phyloP scores from a whole-genome alignment of 2,113 vertebrate species.

The Neofelis nebulosa region DNA sequence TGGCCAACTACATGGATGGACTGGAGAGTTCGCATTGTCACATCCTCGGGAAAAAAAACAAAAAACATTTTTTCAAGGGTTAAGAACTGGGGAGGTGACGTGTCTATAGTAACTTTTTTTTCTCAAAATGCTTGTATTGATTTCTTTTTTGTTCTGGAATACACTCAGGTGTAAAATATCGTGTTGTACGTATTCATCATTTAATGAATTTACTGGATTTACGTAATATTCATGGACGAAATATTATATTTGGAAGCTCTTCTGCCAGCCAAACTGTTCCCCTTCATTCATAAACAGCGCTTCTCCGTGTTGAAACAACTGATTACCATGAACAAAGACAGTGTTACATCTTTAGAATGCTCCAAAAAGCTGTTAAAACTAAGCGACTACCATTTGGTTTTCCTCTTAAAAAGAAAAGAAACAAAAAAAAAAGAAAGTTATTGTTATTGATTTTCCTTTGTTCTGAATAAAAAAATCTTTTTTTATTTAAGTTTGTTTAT shows the following conservation, averaged over 20 bases:
- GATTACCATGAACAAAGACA: constrained; percentile 80
- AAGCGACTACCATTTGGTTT: constrained; percentile 72
- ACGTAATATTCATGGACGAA: not conserved
- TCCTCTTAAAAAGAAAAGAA: constrained; percentile 52
- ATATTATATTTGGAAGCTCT: constrained; percentile 72
- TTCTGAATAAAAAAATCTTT: constrained; percentile 63
- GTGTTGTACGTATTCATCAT: constrained; percentile 29
- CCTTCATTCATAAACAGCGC: constrained; percentile 80
- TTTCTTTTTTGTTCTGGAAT: constrained; percentile 70
- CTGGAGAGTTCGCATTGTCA: not conserved
- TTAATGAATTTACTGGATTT: not conserved
- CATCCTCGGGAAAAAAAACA: not conserved
- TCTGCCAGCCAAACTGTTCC: constrained; percentile 78
- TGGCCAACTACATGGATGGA: not conserved
- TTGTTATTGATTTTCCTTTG: constrained; percentile 67
- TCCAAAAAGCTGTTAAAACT: constrained; percentile 82
- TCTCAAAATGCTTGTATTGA: not conserved
- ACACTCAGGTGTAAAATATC: constrained; percentile 59
- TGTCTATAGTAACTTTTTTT: not conserved
- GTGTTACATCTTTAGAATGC: constrained; percentile 80
- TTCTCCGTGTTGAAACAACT: constrained; percentile 73
- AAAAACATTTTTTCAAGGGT: not conserved
- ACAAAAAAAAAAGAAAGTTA: constrained; percentile 47
- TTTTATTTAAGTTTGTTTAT: no score
- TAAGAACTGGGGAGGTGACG: not conserved